Base-by-base conservation (phyloP, 2,888 invertebrate genomes). In the Cryptocephalus primarius region DNA sequence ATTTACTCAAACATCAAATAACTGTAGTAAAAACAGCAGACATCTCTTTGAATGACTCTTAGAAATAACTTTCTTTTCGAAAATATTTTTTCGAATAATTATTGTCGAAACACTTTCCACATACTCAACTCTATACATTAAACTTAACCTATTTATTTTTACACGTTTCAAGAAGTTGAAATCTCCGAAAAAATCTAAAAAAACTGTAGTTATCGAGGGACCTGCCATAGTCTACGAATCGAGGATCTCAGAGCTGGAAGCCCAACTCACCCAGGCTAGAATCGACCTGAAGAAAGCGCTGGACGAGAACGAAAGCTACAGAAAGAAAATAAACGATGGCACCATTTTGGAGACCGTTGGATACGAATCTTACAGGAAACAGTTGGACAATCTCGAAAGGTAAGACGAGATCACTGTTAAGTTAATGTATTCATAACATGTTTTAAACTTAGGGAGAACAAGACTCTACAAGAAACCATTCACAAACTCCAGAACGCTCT, bases 141-240 rank as follows among this genome's bases (percentile, higher is more conserved):
- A 22, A 22, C 22, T 22, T 22, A 22, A 22, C 22, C 22, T 4
- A 22, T 4, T 22, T 6, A 22, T 4, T 22, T 22, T 22, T 4
- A 4, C 22, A 2, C 22, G 6, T 4, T 22, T 22, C 22, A 22
- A 22, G 22, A 22, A 54, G 39, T 46, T 54, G 38, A 59, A 59
- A 48, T 66, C 67, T 0, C 63, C 66, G 4, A 58, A 60, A 48
- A 60, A 63, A 54, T 42, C 48, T 1, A 51, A 52, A 45, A 54
- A 58, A 47, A 55, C 62, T 44, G 44, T 48, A 52, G 40, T 73
- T 41, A 68, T 85, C 9, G 85, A 85, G 61, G 86, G 86, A 0
- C 87, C 88, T 0, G 82, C 80, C 54, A 88, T 88, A 48, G 83
- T 89, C 14, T 88, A 85, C 61, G 89, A 89, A 66, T 88, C 89